Base-by-base conservation (phyloP, 2,888 invertebrate species). In the Plebejus anna region DNA sequence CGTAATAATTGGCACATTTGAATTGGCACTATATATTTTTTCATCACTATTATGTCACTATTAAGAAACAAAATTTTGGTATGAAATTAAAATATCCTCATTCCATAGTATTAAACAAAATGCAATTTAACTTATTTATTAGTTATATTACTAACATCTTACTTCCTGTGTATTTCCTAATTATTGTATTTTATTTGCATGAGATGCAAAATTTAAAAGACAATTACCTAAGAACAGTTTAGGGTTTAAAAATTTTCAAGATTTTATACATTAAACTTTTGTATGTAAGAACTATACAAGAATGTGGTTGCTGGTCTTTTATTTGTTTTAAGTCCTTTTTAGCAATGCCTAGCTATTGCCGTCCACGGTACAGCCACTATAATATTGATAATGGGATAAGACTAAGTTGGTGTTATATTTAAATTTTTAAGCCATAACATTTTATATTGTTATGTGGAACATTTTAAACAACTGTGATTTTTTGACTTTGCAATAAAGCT, bases 401-500 rank as follows among this genome's bases (percentile, higher is more conserved):
- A 59, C 22, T 59, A 59, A 61, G 22, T 61, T 42, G 22, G 7
- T 72, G 42, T 22, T 22, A n/a, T 22, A 42, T 42, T 42, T 47
- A 9, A 47, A 47, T 47, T 47, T 47, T 47, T 72, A 72, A 38
- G 71, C 51, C 22, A 28, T 22, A 22, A 38, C 5, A 47, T 22
- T 42, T 42, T 72, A 2, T 42, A 42, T 22, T 59, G 42, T 75
- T 4, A 36, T 61, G 38, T 59, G 22, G 36, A 75, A 38, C 42
- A 75, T n/a, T 36, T 75, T 22, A 51, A 66, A 32, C 28, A 47
- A 47, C 66, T 75, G 75, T 75, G 75, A 70, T 70, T 75, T 47
- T 75, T 51, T 61, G 75, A 47, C 66, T 66, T 75, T 13, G 36
- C 75, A 75, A 75, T 75, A 75, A 61, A 75, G 61, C 61, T 61